Percentiles rank a stretch among this genome's conserved stretches.
Conservation (phyloP, 2,888 invertebrate genomes). For the Coelinius sp. region DNA sequence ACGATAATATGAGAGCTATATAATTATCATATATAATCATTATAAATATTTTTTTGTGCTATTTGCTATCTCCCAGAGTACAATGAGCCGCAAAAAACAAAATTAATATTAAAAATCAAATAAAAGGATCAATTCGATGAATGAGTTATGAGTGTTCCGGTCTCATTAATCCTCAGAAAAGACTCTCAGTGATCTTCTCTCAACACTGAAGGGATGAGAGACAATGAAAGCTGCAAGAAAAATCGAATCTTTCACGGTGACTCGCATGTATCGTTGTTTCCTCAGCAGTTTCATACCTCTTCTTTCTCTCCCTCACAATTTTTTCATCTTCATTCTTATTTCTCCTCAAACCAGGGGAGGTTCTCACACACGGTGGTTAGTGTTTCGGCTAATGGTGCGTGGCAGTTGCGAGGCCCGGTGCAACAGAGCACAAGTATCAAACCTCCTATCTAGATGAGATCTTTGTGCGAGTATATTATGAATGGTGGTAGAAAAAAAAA, state of each 20-base stretch:
- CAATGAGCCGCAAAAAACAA: neutral
- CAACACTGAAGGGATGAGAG: neutral
- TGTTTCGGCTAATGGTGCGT: constrained; percentile 60
- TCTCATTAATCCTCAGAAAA: constrained; percentile 24
- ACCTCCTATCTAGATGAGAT: constrained; percentile 69
- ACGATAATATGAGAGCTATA: too few species aligned
- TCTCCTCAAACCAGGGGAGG: constrained; percentile 22
- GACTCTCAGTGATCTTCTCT: neutral
- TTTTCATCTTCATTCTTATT: constrained; percentile 27
- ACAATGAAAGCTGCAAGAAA: constrained; percentile 20
- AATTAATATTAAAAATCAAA: neutral
- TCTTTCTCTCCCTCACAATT: constrained; percentile 44
- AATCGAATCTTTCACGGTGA: constrained; percentile 43
- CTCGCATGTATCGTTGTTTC: constrained; percentile 39
- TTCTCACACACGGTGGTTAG: constrained; percentile 38
- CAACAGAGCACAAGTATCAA: constrained; percentile 60
- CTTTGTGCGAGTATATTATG: constrained; percentile 59
- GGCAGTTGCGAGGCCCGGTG: constrained; percentile 57
- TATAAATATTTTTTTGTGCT: neutral
- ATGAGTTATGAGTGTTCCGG: constrained; percentile 10
- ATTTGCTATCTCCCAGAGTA: neutral
- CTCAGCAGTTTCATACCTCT: constrained; percentile 12
- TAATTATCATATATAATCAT: too few species aligned
- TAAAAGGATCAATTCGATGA: constrained; percentile 16
- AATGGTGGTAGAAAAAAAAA: constrained; percentile 32